Evolutionary conservation across 1,140 invertebrate species (phyloP).

Genomic region (Solen grandis): DNA sequence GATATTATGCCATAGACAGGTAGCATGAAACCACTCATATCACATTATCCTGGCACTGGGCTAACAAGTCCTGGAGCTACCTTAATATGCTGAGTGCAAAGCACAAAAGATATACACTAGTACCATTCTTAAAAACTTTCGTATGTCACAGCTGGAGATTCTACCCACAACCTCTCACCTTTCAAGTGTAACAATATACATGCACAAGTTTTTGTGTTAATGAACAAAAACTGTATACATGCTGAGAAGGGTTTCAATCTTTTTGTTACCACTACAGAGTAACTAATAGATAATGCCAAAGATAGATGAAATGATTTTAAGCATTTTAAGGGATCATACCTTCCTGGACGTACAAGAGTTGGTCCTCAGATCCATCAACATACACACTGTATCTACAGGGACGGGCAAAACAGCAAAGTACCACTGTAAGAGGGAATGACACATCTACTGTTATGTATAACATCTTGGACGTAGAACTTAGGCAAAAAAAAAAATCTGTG

Average conservation of each 20-base stretch:
- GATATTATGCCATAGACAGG: background rate
- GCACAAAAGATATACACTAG: too few relatives aligned
- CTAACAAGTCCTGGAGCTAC: too few relatives aligned
- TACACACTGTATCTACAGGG: constrained; percentile 42
- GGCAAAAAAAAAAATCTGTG: too few relatives aligned
- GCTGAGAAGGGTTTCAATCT: background rate
- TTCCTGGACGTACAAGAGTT: constrained; percentile 33
- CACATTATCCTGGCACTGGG: too few relatives aligned
- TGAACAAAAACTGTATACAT: background rate
- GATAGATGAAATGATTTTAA: background rate
- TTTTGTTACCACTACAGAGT: background rate
- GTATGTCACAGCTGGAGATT: too few relatives aligned
- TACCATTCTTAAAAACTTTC: too few relatives aligned
- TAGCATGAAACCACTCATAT: too few relatives aligned
- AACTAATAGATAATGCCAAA: background rate
- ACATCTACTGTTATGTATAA: too few relatives aligned
- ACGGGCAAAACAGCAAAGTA: constrained; percentile 19
- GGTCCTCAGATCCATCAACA: constrained; percentile 3
- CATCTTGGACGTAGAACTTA: too few relatives aligned
- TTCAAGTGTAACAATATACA: background rate
- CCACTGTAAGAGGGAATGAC: constrained; percentile 14
- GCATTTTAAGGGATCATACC: background rate
- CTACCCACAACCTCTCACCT: background rate
- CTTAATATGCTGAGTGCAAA: too few relatives aligned
- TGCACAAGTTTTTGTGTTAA: background rate